These are phyloP conservation scores for Origma solitaria DNA, from an alignment of 2,113 vertebrate genomes.

Conservation along the genomic window DNA sequence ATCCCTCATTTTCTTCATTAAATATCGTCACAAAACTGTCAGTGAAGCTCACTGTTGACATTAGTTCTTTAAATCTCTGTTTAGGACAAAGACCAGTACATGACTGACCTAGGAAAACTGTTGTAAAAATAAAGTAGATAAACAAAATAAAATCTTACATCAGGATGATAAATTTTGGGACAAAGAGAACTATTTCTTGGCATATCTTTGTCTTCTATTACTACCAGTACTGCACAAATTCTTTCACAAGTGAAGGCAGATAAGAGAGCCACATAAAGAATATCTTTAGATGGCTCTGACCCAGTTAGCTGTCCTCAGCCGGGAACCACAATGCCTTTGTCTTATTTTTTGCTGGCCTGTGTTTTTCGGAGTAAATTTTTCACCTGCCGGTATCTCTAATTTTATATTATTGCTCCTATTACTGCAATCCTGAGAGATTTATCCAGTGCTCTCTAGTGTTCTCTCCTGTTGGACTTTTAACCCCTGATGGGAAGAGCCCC, in stretches of 20 bases:
- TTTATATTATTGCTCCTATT: constrained; percentile 1
- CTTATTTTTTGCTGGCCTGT: not conserved
- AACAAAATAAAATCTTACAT: not conserved
- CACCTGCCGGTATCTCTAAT: not conserved
- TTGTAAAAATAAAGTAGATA: not conserved
- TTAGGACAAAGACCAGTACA: not conserved
- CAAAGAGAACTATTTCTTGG: not conserved
- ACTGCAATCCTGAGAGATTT: not conserved
- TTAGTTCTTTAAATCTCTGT: not conserved
- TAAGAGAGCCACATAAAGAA: not conserved
- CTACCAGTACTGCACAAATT: not conserved
- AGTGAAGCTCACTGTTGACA: not conserved
- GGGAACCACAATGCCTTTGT: not conserved
- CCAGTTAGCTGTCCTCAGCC: constrained; percentile 6
- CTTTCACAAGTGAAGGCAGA: not conserved
- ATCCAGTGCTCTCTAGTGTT: not conserved
- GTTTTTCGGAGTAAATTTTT: constrained; percentile 5
- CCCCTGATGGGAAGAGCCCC: not conserved
- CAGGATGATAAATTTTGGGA: not conserved
- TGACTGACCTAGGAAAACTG: not conserved
- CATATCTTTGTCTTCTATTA: not conserved
- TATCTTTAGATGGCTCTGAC: constrained; percentile 7
- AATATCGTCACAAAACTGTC: not conserved
- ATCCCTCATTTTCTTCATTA: not conserved
- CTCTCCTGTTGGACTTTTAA: not conserved